Evolutionary conservation across 1,140 invertebrate genomes (phyloP).

Genomic region (Eumeta japonica): DNA sequence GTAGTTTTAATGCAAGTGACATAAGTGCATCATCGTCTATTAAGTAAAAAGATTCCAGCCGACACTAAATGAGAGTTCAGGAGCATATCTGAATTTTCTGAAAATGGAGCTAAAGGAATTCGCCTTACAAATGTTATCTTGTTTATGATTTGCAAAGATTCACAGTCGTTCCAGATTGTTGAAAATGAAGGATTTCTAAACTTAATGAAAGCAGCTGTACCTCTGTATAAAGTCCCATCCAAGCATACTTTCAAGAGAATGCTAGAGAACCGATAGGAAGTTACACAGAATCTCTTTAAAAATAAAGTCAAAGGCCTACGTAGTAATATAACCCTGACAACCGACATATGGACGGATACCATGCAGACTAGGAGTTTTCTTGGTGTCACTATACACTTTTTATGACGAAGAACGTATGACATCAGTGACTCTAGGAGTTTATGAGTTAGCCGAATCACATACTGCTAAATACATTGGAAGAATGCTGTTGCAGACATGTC

Average conservation of each 20-base stretch:
- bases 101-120: conserved; percentile 17
- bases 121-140: conserved; percentile 19
- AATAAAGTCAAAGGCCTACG: conserved; percentile 13
- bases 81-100: conserved; percentile 13
- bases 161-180: conserved; percentile 22
- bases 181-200: conserved; percentile 26
- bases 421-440: too few species aligned
- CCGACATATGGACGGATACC: too few species aligned
- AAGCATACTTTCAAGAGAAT: conserved; percentile 17
- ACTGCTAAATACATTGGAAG: too few species aligned
- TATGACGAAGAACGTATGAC: conserved; percentile 7
- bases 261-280: conserved; percentile 17
- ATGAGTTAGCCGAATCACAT: too few species aligned
- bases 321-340: conserved; percentile 12
- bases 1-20: too few species aligned
- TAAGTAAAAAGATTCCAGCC: too few species aligned
- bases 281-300: too few species aligned
- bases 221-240: conserved; percentile 23
- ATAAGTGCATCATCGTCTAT: conserved; percentile 12
- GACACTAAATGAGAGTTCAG: too few species aligned
- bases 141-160: conserved; percentile 29
- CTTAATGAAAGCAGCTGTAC: conserved; percentile 19
- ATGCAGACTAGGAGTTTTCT: too few species aligned
- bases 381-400: conserved; percentile 15
- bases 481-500: too few species aligned